Conservation (phyloP, 2,797 vertebrate species). For the Clamator glandarius region DNA sequence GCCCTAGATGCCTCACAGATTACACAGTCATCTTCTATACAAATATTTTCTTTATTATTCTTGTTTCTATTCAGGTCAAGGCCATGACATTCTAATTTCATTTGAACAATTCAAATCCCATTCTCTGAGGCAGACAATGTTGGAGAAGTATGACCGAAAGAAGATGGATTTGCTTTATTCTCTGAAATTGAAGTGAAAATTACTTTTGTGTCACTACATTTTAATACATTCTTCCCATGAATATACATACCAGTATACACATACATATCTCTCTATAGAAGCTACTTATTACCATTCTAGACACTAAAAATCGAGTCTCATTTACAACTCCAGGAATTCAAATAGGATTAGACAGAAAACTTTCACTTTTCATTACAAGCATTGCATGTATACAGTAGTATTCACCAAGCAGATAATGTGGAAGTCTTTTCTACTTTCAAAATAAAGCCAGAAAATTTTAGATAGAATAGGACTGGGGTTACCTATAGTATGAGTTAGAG, state of each 20-base stretch:
- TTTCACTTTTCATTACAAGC: background rate
- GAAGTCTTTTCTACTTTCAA: background rate
- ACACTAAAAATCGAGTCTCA: background rate
- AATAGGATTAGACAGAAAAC: background rate
- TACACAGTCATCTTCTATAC: background rate
- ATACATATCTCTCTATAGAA: background rate
- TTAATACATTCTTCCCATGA: background rate
- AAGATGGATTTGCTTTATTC: slow-evolving; percentile 41
- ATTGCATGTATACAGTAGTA: background rate
- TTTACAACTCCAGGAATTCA: slow-evolving; percentile 13
- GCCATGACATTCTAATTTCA: slow-evolving; percentile 53
- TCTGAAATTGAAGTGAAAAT: slow-evolving; percentile 54
- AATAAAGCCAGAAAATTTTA: background rate
- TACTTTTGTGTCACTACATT: slow-evolving; percentile 20
- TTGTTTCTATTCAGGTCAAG: slow-evolving; percentile 62
- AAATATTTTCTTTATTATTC: background rate
- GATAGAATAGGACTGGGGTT: background rate
- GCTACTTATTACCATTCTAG: background rate
- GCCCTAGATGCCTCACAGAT: background rate
- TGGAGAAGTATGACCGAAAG: background rate
- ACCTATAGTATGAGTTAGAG: background rate
- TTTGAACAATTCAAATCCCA: slow-evolving; percentile 46
- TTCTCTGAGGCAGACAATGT: slow-evolving; percentile 22
- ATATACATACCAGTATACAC: background rate
- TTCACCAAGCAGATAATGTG: background rate